Evolutionary conservation across 2,797 vertebrate species (phyloP).

Genomic region (Echeneis naucrates): DNA sequence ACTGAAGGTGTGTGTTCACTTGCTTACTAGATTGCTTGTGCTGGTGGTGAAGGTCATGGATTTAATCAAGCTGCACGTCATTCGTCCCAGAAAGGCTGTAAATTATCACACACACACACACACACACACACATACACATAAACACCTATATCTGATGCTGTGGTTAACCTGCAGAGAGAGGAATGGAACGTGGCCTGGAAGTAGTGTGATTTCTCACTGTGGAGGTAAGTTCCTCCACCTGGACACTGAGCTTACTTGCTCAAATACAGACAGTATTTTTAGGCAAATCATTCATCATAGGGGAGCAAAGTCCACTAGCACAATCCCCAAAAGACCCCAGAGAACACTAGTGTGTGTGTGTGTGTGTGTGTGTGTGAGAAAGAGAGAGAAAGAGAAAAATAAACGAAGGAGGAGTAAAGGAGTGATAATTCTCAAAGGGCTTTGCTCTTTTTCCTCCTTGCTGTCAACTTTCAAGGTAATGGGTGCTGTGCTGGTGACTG

Average conservation of each 20-base stretch:
- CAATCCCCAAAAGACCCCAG: slow-evolving; percentile 75
- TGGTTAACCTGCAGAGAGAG: slow-evolving; percentile 55
- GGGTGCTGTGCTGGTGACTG: slow-evolving; percentile 55
- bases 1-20: slow-evolving; percentile 48
- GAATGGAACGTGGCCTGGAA: slow-evolving; percentile 69
- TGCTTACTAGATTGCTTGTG: slow-evolving; percentile 82
- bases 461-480: slow-evolving; percentile 73
- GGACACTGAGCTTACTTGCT: slow-evolving; percentile 68
- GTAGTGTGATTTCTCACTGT: slow-evolving; percentile 71
- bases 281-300: slow-evolving; percentile 84
- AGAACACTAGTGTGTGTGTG: slow-evolving; percentile 62
- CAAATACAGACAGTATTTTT: slow-evolving; percentile 79
- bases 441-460: slow-evolving; percentile 68
- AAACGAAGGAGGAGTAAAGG: slow-evolving; percentile 49
- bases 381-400: slow-evolving; percentile 26
- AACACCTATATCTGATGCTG: slow-evolving; percentile 16
- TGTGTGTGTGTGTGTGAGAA: slow-evolving; percentile 34
- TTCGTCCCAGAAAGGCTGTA: slow-evolving; percentile 73
- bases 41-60: slow-evolving; percentile 83
- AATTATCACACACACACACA: slow-evolving; percentile 65
- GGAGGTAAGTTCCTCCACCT: slow-evolving; percentile 77
- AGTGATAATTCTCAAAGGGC: slow-evolving; percentile 76
- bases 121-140: slow-evolving; percentile 16
- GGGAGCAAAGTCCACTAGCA: slow-evolving; percentile 81
- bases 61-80: slow-evolving; percentile 84